A percentile compares a stretch with the other conserved stretches of the same genome.
These are phyloP conservation scores for Clamator glandarius DNA, from an alignment of 2,797 vertebrate species.

Conservation along the genomic window DNA sequence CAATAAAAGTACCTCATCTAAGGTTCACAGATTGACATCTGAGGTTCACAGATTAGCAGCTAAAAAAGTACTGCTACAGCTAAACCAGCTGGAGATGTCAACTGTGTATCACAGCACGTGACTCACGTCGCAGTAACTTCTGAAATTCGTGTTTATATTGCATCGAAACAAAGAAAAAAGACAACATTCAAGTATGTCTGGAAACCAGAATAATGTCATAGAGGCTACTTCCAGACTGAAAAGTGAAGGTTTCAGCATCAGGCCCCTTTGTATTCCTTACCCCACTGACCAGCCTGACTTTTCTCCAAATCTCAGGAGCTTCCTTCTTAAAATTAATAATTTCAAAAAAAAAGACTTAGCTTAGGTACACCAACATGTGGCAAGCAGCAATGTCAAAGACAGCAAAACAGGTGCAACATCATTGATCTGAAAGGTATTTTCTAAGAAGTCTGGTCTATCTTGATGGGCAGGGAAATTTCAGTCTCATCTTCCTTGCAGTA, in stretches of 20 bases:
- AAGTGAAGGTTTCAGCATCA: neutral
- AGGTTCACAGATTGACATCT: neutral
- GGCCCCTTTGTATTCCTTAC: neutral
- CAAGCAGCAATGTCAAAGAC: neutral
- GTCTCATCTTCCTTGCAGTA: neutral
- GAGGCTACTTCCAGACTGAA: neutral
- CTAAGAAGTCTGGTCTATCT: neutral
- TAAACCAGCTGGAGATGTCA: slow-evolving; percentile 26
- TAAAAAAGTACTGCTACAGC: neutral
- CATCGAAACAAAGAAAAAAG: neutral
- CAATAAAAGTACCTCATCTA: neutral
- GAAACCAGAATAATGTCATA: neutral
- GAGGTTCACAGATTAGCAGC: neutral
- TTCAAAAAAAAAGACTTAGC: neutral
- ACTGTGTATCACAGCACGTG: neutral
- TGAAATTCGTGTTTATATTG: slow-evolving; percentile 36
- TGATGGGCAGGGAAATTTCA: neutral
- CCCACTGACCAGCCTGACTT: neutral
- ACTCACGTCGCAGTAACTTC: slow-evolving; percentile 7
- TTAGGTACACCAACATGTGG: neutral
- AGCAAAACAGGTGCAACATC: neutral
- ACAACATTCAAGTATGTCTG: neutral
- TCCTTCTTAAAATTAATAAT: neutral
- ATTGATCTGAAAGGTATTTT: neutral
- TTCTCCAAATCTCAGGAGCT: neutral